Conservation (phyloP, 2,113 vertebrate species). For the Galemys pyrenaicus region DNA sequence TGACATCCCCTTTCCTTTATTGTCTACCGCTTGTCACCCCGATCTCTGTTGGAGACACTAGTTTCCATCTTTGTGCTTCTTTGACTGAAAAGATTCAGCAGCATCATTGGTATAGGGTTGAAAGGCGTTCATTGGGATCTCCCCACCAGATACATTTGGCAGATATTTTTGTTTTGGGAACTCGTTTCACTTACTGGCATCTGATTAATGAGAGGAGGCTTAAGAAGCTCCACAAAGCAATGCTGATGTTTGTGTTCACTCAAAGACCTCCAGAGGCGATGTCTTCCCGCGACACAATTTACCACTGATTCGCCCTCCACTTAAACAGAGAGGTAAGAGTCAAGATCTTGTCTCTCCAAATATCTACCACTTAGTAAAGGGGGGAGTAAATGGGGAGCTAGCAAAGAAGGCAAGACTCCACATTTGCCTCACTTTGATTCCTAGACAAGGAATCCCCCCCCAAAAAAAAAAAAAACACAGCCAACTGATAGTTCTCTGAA, state of each 20-base stretch:
- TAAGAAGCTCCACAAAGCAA: not conserved
- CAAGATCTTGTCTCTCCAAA: not conserved
- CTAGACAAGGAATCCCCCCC: not conserved
- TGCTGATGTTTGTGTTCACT: not conserved
- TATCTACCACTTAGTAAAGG: not conserved
- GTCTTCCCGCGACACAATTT: not conserved
- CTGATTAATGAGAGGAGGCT: not conserved
- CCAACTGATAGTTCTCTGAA: not conserved
- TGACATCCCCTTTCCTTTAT: not conserved
- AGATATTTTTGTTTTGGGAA: not conserved
- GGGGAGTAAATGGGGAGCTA: not conserved
- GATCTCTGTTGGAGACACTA: not conserved
- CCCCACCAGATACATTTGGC: not conserved
- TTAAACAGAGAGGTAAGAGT: not conserved
- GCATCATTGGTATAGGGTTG: not conserved
- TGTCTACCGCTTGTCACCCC: not conserved
- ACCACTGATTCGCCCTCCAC: not conserved
- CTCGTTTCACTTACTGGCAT: not conserved
- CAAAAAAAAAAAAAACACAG: not conserved
- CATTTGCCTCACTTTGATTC: not conserved
- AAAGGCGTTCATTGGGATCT: not conserved
- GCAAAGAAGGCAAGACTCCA: not conserved
- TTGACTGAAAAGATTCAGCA: constrained; percentile 21
- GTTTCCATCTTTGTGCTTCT: not conserved
- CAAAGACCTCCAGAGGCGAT: not conserved